Evolutionary conservation across 2,113 vertebrate genomes (phyloP).

Genomic region (Hucho hucho): DNA sequence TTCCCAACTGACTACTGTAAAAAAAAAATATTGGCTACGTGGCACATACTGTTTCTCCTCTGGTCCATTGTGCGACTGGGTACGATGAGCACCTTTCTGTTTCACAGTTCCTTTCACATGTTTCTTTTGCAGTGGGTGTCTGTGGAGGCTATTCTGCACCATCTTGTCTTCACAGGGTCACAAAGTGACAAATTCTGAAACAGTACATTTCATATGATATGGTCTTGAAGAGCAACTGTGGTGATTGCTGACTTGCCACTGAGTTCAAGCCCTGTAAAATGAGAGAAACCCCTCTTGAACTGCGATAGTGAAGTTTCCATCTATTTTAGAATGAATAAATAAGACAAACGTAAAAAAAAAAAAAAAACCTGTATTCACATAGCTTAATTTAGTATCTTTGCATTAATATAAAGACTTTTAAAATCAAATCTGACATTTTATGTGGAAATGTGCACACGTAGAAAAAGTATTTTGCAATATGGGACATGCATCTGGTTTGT

Average conservation of each 20-base stretch:
- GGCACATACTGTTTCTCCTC: conserved; percentile 77
- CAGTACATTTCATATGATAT: conserved; percentile 69
- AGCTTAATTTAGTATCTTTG: too few species aligned
- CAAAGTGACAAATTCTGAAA: conserved; percentile 58
- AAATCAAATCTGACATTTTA: background rate
- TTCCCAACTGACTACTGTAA: too few species aligned
- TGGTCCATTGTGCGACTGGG: conserved; percentile 19
- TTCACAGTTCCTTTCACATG: conserved; percentile 43
- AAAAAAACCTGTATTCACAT: too few species aligned
- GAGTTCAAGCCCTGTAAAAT: conserved; percentile 55
- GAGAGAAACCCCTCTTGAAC: background rate
- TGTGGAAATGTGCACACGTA: background rate
- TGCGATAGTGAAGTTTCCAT: too few species aligned
- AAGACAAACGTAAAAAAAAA: too few species aligned
- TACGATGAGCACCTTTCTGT: conserved; percentile 11
- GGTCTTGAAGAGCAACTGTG: conserved; percentile 82
- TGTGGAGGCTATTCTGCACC: conserved; percentile 39
- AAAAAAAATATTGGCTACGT: conserved; percentile 59
- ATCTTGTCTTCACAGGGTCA: conserved; percentile 48
- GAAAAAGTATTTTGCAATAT: background rate
- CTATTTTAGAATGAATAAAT: too few species aligned
- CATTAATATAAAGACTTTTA: background rate
- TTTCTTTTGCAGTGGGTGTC: conserved; percentile 41
- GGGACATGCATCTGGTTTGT: too few species aligned
- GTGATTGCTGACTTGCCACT: conserved; percentile 58